phyloP scores from a whole-genome alignment of 2,888 invertebrate species.

The Patella depressa region DNA sequence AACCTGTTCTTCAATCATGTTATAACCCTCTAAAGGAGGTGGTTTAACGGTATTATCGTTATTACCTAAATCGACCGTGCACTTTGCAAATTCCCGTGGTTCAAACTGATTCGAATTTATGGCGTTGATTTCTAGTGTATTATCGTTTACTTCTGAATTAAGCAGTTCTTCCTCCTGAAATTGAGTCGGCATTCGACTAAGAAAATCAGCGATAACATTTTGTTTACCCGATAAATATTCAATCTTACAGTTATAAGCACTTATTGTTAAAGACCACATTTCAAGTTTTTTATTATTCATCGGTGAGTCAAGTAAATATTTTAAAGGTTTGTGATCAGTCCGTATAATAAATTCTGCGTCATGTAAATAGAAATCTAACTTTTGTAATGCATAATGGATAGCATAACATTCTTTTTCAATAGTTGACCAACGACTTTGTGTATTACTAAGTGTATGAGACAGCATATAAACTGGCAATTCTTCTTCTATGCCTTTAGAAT shows the following conservation, averaged over 20 bases:
- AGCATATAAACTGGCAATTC: too few species aligned
- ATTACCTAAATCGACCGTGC: neutral
- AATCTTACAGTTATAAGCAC: constrained; percentile 33
- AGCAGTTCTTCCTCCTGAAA: neutral
- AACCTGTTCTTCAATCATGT: constrained; percentile 5
- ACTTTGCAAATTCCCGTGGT: neutral
- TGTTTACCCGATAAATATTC: constrained; percentile 25
- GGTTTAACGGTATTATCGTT: neutral
- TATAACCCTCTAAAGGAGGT: neutral
- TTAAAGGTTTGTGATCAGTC: constrained; percentile 31
- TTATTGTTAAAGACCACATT: constrained; percentile 34
- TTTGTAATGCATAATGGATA: constrained; percentile 20
- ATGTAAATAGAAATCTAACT: constrained; percentile 27
- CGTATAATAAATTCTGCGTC: constrained; percentile 22
- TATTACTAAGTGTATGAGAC: constrained; percentile 1
- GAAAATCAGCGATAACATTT: constrained; percentile 27
- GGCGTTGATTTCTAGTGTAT: neutral
- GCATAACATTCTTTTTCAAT: constrained; percentile 20
- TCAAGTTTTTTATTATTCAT: constrained; percentile 33
- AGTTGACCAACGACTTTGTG: constrained; percentile 14
- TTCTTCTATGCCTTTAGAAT: too few species aligned
- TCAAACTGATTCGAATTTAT: constrained; percentile 4
- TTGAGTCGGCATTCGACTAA: neutral
- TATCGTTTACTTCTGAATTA: neutral
- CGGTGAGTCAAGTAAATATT: constrained; percentile 26